Base-by-base conservation (phyloP, 92 coral and sea anemone genomes). In the Palythoa heliodiscus region DNA sequence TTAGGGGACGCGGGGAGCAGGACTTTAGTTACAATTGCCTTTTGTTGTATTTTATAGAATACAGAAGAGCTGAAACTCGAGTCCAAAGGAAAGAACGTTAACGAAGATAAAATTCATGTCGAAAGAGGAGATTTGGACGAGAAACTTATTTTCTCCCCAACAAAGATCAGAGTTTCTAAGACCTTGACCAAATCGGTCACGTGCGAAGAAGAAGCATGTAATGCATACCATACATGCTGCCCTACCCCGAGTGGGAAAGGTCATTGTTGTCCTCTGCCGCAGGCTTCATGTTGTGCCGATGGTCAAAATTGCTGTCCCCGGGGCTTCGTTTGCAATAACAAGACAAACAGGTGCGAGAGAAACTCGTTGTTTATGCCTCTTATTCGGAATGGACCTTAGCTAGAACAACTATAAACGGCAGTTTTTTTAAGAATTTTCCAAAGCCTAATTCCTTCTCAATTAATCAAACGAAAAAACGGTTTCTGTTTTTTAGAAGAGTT, bases 291-390 rank as follows among this genome's bases (percentile, higher is more conserved):
- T 88, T 93, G 96, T 55, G 68, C 86, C 2, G 94, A 91, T 68
- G 92, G 91, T 35, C 66, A 8, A 24, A 94, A 93, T 64, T 93
- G 96, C 39, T 93, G 96, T 50, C 95, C 93, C n/a, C 88, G 88
- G 53, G 95, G 95, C n/a, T 93, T 90, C 83, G 83, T 39, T 17
- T 93, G 95, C 82, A 86, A 89, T 70, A 9, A 29, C 57, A 75
- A 82, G 22, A 86, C 84, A 58, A 66, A 80, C 73, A 80, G 24
- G 61, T 80, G 84, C 40, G 74, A 47, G 84, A 64, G 37, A 52
- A 80, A 12, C 73, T 70, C 66, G 9, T 74, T 43, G 16, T 80
- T 80, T 63, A 64, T 80, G 61, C 74, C 84, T 3, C 73, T 80
- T 13, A 70, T 80, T 47, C 84, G 84, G 43, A 66, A 73, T n/a